These are phyloP conservation scores for Calcarius lapponicus DNA, from an alignment of 2,797 vertebrate genomes.

Conservation along the genomic window DNA sequence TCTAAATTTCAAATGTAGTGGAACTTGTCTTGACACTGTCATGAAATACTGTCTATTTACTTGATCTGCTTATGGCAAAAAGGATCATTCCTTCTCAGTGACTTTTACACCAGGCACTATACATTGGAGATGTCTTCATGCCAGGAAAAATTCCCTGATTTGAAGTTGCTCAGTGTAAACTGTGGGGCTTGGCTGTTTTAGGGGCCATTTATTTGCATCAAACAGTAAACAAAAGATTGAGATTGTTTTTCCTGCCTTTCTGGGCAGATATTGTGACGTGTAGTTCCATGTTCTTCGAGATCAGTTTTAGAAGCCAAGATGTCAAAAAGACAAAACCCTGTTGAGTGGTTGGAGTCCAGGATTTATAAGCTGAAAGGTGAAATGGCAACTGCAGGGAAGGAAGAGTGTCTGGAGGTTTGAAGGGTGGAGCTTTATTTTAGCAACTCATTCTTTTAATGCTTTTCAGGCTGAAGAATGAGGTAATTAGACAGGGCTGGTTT, in stretches of 20 bases:
- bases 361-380: slow-evolving; percentile 63
- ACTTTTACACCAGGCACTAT: not conserved
- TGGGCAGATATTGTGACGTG: not conserved
- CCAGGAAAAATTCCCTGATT: not conserved
- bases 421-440: slow-evolving; percentile 57
- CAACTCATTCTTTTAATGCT: slow-evolving; percentile 42
- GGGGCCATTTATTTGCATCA: not conserved
- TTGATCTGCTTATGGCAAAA: not conserved
- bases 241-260: not conserved
- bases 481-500: slow-evolving; percentile 32
- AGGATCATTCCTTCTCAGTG: not conserved
- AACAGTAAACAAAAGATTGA: not conserved
- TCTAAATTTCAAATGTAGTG: not conserved
- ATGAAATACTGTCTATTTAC: not conserved
- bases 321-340: slow-evolving; percentile 19
- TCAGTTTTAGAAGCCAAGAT: slow-evolving; percentile 18
- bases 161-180: not conserved
- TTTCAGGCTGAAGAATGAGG: slow-evolving; percentile 47
- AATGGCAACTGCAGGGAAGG: not conserved
- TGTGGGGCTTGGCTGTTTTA: not conserved
- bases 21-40: not conserved
- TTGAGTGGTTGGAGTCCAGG: not conserved
- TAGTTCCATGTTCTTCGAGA: slow-evolving; percentile 12
- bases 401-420: slow-evolving; percentile 34
- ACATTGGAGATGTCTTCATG: not conserved